Base-by-base conservation (phyloP, 2,113 vertebrate species). In the Gymnarchus niloticus region DNA sequence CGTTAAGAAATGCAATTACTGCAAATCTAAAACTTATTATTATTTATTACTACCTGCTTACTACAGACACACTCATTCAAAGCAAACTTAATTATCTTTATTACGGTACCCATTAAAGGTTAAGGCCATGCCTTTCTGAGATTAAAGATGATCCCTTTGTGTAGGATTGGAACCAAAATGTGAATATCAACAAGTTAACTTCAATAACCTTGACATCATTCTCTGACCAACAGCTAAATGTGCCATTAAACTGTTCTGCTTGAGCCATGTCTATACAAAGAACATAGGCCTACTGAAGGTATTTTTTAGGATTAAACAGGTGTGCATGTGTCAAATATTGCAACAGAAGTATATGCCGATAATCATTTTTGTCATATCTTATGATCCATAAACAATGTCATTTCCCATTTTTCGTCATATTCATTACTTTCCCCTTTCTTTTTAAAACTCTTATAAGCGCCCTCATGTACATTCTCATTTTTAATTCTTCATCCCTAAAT, bases 291-390 rank as follows among this genome's bases (percentile, higher is more conserved):
- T 14, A 73, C 33, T 41, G 65, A 41, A 41, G 28, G 33, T 41
- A 37, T 73, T 73, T 73, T 73, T 37, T 73, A 73, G 65, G 65
- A 73, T 73, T 41, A 73, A 73, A 69, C 28, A 73, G 65, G 28
- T 19, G 65, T 41, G 33, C n/a, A n/a, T n/a, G n/a, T n/a, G n/a
- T n/a, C n/a, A n/a, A n/a, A n/a, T 56, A 10, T 56, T 19, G 19
- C 1, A 8, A 8, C 19, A 19, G 19, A 80, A n/a, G 76, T 80
- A 80, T 49, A 33, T 80, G n/a, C 21, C 10, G 46, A 80, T 49
- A 80, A 19, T 80, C 46, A 9, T 21, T 80, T 41, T 48, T 80
- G 23, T 80, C 41, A 48, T 80, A 46, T 80, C 23, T 25, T 49
- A 46, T 37, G 46, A 80, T 80, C 46, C 48, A 46, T 80, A 80